Evolutionary conservation across 2,113 vertebrate species (phyloP), one percentile per base, ranked within the genome.

Genomic region (Centropus unirufus): DNA sequence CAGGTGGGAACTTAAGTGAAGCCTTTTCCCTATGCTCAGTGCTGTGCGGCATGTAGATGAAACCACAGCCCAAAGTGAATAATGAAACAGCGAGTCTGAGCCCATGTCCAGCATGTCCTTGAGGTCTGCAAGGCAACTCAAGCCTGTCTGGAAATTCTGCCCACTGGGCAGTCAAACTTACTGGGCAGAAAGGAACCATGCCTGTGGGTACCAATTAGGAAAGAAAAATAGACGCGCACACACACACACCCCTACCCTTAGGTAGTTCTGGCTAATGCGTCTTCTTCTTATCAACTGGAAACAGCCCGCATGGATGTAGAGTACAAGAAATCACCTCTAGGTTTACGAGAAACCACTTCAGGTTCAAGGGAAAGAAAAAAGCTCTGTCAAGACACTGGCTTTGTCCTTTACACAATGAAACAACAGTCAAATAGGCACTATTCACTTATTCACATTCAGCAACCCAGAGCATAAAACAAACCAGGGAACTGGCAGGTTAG

Each of bases 381-480:
- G 0, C 67, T 86, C n/a, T 76, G 34, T 57, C 78, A 87, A 80
- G 44, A 77, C 70, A 21, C 59, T 72, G 63, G 42, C 34, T 49
- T 44, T 79, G 80, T 78, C 69, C 77, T 77, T 84, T 84, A 54
- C 49, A 68, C 87, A 89, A 44, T 39, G 72, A 88, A 83, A 80
- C 44, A 55, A 55, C n/a, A 54, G 82, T 52, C 3, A 0, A 74
- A 82, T 11, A 51, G 64, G 63, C 51, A 54, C 61, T 64, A n/a
- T 82, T 94, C 14, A 8, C 57, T 74, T 92, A 62, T 75, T 93
- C 92, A 78, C 89, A 72, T 87, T 72, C 83, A 93, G 74, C 61
- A 96, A 44, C 82, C 66, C 78, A 90, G 83, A 92, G 87, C 87
- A 92, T 78, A 77, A 91, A 92, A 76, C 34, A 89, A 91, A 94